Conservation (phyloP, 2,797 vertebrate genomes). For the Poeciliopsis paucimaculata region DNA sequence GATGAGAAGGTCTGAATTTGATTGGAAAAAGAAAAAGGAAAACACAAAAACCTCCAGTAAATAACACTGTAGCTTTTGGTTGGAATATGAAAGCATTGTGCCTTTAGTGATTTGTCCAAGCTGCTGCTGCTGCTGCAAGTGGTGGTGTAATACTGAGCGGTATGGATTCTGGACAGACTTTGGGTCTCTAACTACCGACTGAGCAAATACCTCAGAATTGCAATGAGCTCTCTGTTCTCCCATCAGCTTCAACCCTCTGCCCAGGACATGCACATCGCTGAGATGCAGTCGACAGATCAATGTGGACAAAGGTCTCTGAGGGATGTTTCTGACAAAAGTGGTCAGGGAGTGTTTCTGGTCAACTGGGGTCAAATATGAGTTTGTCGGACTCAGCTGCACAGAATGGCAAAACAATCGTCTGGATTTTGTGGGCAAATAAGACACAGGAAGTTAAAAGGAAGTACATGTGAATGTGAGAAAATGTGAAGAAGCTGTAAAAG, state of each 20-base stretch:
- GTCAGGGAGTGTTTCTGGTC: neutral
- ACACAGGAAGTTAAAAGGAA: neutral
- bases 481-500: neutral
- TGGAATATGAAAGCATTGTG: neutral
- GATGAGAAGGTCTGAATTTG: neutral
- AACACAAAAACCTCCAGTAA: neutral
- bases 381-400: no score
- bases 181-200: neutral
- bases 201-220: no score
- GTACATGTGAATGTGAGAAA: neutral
- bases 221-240: no score
- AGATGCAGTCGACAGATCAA: no score
- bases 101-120: neutral
- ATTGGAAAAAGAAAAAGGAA: neutral
- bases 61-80: neutral
- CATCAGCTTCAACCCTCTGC: no score
- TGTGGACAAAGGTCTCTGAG: no score
- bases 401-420: neutral
- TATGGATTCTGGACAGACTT: neutral
- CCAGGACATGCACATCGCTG: no score
- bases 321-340: neutral
- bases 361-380: neutral
- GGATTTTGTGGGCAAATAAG: neutral
- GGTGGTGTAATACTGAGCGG: no score
- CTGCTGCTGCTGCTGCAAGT: no score